phyloP scores from a whole-genome alignment of 2,888 invertebrate genomes.

The Ornithoptera alexandrae region DNA sequence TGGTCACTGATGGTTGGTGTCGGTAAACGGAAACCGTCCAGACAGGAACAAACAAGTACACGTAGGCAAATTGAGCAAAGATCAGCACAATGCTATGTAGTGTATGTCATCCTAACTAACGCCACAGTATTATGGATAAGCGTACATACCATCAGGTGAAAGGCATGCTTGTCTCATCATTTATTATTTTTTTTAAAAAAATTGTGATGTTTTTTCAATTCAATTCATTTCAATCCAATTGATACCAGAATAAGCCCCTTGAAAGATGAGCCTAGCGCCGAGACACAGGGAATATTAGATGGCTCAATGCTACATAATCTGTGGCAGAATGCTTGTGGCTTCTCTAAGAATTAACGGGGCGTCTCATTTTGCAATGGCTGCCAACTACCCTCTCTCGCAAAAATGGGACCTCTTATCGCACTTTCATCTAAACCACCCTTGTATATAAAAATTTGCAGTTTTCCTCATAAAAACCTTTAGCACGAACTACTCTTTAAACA shows the following conservation, averaged over 20 bases:
- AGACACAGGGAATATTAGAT: slow-evolving; percentile 75
- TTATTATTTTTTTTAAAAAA: too few species aligned
- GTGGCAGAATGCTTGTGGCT: slow-evolving; percentile 34
- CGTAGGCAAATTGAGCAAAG: too few species aligned
- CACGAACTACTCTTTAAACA: too few species aligned
- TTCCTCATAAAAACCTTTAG: background rate
- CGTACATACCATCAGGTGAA: too few species aligned
- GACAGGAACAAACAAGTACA: too few species aligned
- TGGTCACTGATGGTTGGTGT: too few species aligned
- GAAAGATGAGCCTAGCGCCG: slow-evolving; percentile 31
- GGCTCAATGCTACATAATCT: slow-evolving; percentile 66
- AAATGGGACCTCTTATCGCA: slow-evolving; percentile 23
- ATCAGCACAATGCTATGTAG: too few species aligned
- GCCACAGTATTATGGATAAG: too few species aligned
- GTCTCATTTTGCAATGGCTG: slow-evolving; percentile 20
- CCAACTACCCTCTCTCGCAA: slow-evolving; percentile 9
- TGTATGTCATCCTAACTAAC: too few species aligned
- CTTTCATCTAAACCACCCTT: slow-evolving; percentile 22
- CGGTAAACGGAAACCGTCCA: too few species aligned
- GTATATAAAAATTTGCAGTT: slow-evolving; percentile 5
- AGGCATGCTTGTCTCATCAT: too few species aligned
- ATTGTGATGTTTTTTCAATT: too few species aligned
- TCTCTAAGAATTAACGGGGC: slow-evolving; percentile 44
- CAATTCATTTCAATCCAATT: background rate
- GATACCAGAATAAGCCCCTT: slow-evolving; percentile 23